Conservation (phyloP, 2,888 invertebrate genomes). For the Odontomyia ornata region DNA sequence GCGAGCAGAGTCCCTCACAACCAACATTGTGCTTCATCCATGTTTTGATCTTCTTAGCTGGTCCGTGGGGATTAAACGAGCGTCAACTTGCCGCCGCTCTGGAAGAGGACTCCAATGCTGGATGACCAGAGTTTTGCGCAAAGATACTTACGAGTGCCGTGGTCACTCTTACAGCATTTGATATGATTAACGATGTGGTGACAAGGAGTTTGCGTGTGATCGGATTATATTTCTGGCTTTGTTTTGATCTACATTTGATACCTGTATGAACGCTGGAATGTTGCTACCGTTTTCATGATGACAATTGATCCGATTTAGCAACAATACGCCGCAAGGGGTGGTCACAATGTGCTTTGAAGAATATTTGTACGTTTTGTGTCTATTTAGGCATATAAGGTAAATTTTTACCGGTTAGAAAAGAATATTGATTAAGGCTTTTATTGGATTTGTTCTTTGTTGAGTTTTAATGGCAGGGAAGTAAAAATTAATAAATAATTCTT, state of each 20-base stretch:
- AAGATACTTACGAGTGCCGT: background rate
- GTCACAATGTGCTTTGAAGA: background rate
- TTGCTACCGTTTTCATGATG: slow-evolving; percentile 33
- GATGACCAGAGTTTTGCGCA: background rate
- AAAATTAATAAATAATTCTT: no score
- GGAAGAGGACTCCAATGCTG: background rate
- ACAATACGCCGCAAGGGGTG: background rate
- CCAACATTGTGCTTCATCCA: slow-evolving; percentile 2
- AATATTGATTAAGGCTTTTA: no score
- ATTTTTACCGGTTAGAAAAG: no score
- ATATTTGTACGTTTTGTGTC: no score
- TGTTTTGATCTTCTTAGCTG: slow-evolving; percentile 48
- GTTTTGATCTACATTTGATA: slow-evolving; percentile 36
- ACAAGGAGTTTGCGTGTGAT: slow-evolving; percentile 50
- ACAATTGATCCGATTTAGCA: slow-evolving; percentile 26
- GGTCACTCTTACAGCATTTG: slow-evolving; percentile 41
- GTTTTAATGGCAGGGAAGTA: no score
- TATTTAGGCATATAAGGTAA: no score
- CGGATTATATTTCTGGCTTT: slow-evolving; percentile 44
- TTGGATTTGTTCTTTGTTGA: no score
- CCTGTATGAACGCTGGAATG: slow-evolving; percentile 30
- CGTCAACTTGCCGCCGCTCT: background rate
- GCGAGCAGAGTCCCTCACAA: background rate
- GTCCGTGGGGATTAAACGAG: slow-evolving; percentile 30
- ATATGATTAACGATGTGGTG: slow-evolving; percentile 49